phyloP scores from a whole-genome alignment of 2,888 invertebrate species.

The Kuschelorhynchus macadamiae region DNA sequence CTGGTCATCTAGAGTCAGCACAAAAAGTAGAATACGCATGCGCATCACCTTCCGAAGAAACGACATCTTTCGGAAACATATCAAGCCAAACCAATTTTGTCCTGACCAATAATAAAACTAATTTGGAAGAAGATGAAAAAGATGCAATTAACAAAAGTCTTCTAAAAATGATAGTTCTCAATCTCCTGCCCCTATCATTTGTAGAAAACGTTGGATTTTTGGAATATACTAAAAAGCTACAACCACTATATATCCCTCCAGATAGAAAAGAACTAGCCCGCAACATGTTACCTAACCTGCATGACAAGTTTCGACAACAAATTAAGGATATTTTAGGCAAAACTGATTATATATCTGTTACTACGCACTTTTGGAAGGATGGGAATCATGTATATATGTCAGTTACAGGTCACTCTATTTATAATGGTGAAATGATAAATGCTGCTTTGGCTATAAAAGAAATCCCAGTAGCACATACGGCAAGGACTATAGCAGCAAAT shows the following conservation, averaged over 20 bases:
- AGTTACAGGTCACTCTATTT: background rate
- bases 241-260: slow-evolving; percentile 53
- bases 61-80: no score
- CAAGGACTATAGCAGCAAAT: no score
- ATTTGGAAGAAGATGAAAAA: background rate
- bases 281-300: slow-evolving; percentile 29
- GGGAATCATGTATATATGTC: background rate
- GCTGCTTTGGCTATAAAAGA: background rate
- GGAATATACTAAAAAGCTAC: slow-evolving; percentile 49
- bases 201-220: slow-evolving; percentile 56
- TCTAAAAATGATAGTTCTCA: slow-evolving; percentile 51
- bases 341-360: slow-evolving; percentile 45
- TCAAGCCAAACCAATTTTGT: no score
- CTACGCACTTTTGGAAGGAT: slow-evolving; percentile 51
- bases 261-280: slow-evolving; percentile 37
- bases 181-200: slow-evolving; percentile 54
- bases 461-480: background rate
- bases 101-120: no score
- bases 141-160: slow-evolving; percentile 9
- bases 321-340: slow-evolving; percentile 39
- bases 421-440: background rate
- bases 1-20: no score
- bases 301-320: slow-evolving; percentile 19
- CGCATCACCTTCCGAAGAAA: no score
- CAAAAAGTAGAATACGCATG: no score